Conservation (phyloP, 2,797 vertebrate species). For the Anguilla megastoma region DNA sequence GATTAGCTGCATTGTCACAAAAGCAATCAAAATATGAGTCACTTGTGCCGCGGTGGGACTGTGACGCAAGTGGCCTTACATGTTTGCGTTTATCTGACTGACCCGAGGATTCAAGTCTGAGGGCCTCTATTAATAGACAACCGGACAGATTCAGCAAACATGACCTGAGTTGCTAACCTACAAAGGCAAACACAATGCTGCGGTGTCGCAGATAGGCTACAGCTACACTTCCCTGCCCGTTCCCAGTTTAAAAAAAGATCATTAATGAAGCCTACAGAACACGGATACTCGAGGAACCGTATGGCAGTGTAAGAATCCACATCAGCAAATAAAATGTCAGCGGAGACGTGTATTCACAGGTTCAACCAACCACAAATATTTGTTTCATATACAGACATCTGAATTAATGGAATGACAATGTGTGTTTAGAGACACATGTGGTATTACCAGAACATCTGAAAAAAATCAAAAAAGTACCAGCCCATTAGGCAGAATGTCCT, state of each 20-base stretch:
- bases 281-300: not conserved
- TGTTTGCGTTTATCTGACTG: slow-evolving; percentile 46
- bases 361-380: not conserved
- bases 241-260: not conserved
- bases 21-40: slow-evolving; percentile 55
- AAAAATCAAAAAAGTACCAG: not conserved
- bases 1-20: slow-evolving; percentile 52
- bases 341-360: not conserved
- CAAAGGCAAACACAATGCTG: slow-evolving; percentile 51
- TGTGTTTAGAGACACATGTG: not conserved
- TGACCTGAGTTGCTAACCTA: slow-evolving; percentile 50
- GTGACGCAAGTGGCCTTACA: slow-evolving; percentile 61
- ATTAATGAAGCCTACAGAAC: not conserved
- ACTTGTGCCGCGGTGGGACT: slow-evolving; percentile 46
- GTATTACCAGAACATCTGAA: too few species aligned
- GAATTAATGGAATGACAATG: not conserved
- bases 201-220: slow-evolving; percentile 39
- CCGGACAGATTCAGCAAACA: slow-evolving; percentile 47
- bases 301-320: not conserved
- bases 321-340: not conserved
- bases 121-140: slow-evolving; percentile 55
- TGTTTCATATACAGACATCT: not conserved
- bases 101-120: slow-evolving; percentile 43
- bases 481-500: not conserved
- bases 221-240: slow-evolving; percentile 9